A percentile compares a stretch with the other conserved stretches of the same genome.
These are phyloP conservation scores for Cynopterus brachyotis DNA, from an alignment of 2,113 vertebrate genomes.

Conservation along the genomic window DNA sequence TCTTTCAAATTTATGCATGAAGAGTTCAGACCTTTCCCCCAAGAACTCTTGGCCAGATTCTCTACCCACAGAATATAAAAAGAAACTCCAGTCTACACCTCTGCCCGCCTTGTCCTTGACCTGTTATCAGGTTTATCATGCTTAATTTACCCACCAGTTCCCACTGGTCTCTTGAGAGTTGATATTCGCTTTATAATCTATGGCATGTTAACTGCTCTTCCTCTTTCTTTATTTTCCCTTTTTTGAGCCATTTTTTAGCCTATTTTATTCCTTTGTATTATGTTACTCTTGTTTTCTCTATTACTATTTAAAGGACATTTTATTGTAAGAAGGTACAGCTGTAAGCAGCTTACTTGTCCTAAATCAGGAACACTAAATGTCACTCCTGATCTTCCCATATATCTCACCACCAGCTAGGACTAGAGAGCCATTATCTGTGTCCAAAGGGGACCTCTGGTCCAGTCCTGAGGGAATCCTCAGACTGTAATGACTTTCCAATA, in stretches of 20 bases:
- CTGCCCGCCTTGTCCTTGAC: not conserved
- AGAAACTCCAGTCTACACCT: not conserved
- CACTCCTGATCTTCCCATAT: not conserved
- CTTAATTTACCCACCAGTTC: not conserved
- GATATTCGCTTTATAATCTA: not conserved
- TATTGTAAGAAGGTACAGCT: not conserved
- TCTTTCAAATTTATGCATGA: not conserved
- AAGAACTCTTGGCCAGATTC: not conserved
- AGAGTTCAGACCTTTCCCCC: not conserved
- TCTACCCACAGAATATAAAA: not conserved
- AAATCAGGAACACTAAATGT: not conserved
- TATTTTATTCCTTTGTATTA: not conserved
- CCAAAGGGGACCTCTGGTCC: not conserved
- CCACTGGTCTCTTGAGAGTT: not conserved
- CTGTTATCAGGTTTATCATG: not conserved
- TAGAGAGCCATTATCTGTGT: not conserved
- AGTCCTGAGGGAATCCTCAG: not conserved
- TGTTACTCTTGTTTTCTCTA: not conserved
- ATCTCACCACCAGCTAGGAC: not conserved
- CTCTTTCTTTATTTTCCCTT: constrained; percentile 15
- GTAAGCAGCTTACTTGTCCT: not conserved
- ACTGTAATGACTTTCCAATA: not conserved
- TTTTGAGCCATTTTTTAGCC: constrained; percentile 14
- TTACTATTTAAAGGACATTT: constrained; percentile 13
- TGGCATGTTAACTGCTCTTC: not conserved